Evolutionary conservation across 2,113 vertebrate genomes (phyloP).

Genomic region (Eidolon helvum): DNA sequence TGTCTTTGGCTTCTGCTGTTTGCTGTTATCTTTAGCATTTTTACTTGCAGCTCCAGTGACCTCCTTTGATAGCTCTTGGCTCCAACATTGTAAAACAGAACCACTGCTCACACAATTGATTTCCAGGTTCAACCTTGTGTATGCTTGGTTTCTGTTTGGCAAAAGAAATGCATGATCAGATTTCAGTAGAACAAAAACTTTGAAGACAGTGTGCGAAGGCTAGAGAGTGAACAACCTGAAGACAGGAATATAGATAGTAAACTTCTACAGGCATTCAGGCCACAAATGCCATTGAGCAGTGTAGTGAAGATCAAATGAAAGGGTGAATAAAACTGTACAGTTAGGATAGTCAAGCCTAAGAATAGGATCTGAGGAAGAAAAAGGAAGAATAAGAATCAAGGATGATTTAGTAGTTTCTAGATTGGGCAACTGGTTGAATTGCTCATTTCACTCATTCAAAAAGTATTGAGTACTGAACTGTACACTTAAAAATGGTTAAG

Average conservation of each 20-base stretch:
- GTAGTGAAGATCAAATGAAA: background rate
- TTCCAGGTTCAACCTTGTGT: constrained; percentile 16
- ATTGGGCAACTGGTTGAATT: background rate
- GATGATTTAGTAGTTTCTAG: background rate
- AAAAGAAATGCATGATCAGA: background rate
- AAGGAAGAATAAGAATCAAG: background rate
- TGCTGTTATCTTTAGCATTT: background rate
- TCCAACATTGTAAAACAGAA: background rate
- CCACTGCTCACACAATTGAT: background rate
- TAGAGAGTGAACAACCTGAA: background rate
- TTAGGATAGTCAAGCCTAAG: background rate
- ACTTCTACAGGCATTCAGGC: background rate
- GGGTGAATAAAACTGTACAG: background rate
- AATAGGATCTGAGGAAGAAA: background rate
- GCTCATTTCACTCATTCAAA: background rate
- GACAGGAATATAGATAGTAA: background rate
- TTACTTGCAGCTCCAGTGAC: background rate
- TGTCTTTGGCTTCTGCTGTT: background rate
- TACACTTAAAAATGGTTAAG: background rate
- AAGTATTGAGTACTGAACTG: background rate
- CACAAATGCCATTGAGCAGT: background rate
- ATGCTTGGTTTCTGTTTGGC: background rate
- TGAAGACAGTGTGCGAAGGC: background rate
- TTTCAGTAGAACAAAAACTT: constrained; percentile 24
- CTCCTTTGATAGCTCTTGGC: background rate